Conservation (phyloP, 2,888 invertebrate species). For the Epinotia nisella region DNA sequence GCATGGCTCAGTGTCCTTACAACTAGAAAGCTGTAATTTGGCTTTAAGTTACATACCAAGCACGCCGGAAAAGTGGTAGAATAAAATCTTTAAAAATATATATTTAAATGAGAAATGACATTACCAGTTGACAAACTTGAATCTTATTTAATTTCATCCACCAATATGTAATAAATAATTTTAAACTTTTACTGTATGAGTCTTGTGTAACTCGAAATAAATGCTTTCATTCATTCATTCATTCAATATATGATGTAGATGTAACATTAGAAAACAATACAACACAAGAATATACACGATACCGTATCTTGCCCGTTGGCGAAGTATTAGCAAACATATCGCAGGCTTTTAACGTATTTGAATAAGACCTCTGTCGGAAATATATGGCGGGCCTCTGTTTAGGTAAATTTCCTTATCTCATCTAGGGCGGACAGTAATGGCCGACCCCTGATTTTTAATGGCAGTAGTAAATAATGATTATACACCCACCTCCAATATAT, state of each 20-base stretch:
- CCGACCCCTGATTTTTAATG: slow-evolving; percentile 4
- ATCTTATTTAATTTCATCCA: not conserved
- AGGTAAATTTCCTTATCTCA: slow-evolving; percentile 5
- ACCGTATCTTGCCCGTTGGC: not conserved
- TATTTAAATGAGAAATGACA: too few species aligned
- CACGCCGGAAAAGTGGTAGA: too few species aligned
- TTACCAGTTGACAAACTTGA: too few species aligned
- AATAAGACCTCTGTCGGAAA: slow-evolving; percentile 53
- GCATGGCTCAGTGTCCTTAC: too few species aligned
- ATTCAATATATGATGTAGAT: not conserved
- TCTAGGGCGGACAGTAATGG: slow-evolving; percentile 2
- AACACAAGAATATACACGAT: not conserved
- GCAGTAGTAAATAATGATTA: slow-evolving; percentile 10
- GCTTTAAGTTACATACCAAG: too few species aligned
- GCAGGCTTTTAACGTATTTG: slow-evolving; percentile 65
- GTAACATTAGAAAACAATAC: not conserved
- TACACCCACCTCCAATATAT: slow-evolving; percentile 7
- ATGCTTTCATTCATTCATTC: too few species aligned
- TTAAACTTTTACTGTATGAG: too few species aligned
- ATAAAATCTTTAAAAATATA: too few species aligned
- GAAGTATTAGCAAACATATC: slow-evolving; percentile 50
- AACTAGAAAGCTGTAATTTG: too few species aligned
- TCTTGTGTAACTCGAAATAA: too few species aligned
- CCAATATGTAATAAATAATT: too few species aligned
- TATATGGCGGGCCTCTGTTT: slow-evolving; percentile 10